These are phyloP conservation scores for Nymphicus hollandicus DNA, from an alignment of 2,113 vertebrate genomes.

Conservation along the genomic window DNA sequence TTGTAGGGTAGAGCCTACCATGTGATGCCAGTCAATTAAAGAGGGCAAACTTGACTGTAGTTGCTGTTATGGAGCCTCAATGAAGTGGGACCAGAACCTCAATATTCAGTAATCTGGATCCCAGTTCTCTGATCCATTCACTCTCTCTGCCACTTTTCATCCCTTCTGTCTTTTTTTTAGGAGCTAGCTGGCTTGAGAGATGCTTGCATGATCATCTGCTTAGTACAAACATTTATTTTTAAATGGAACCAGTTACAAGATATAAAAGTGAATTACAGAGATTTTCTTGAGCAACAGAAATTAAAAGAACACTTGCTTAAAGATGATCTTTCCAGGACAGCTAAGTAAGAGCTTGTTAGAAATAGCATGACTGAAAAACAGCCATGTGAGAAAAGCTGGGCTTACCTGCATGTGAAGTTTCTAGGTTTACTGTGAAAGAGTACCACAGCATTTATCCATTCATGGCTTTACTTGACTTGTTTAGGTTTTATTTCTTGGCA, in stretches of 20 bases:
- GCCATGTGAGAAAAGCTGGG: not conserved
- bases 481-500: conserved; percentile 69
- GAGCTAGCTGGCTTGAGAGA: not conserved
- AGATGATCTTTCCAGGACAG: not conserved
- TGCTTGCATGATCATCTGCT: not conserved
- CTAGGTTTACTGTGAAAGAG: conserved; percentile 12
- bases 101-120: not conserved
- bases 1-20: not conserved
- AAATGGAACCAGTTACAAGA: not conserved
- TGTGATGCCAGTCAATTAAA: not conserved
- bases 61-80: not conserved
- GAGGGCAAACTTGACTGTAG: not conserved
- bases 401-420: not conserved
- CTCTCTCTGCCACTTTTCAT: not conserved
- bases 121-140: not conserved
- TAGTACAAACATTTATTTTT: not conserved
- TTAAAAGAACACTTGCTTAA: not conserved
- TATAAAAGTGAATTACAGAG: not conserved
- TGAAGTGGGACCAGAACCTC: not conserved
- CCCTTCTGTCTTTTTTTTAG: not conserved
- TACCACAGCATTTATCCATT: conserved; percentile 42
- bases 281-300: not conserved
- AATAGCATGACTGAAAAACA: not conserved
- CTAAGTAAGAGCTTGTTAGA: not conserved
- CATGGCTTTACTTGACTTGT: conserved; percentile 48